Evolutionary conservation across 2,113 vertebrate species (phyloP), one percentile per base, ranked within the genome.

Genomic region (Mungos mungo): DNA sequence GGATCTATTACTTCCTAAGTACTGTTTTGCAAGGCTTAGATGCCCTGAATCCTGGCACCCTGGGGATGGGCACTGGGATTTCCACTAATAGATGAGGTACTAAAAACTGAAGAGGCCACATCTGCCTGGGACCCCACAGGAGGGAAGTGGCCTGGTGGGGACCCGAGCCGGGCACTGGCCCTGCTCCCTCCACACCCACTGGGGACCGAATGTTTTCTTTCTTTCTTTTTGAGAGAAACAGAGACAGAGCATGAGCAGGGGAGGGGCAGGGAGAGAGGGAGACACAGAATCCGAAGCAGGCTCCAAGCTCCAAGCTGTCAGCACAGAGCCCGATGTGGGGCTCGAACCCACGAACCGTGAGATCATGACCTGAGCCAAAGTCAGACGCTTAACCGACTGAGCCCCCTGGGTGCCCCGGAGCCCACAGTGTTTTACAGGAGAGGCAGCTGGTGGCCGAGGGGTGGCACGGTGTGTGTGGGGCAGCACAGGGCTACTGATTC

Each of bases 401-500:
- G 57, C 21, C 21, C 7, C 57, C 57, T 2, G 1, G 57, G 57
- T 3, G 7, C 57, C 57, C 57, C 21, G 57, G 38, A 77, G 38
- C 15, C 38, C 31, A 27, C 45, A 13, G 14, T 14, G 21, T 57
- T 21, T 74, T 27, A 74, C 1, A 60, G n/a, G 31, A 93, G 76
- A 76, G 68, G 38, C 29, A n/a, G 79, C 52, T 65, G 57, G 81
- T 25, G 45, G 52, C 60, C 1, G 1, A 19, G 16, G 41, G 47
- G 41, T 35, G 16, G 69, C 21, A 88, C 80, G n/a, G 45, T 3
- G 50, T 1, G 50, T 13, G 50, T 10, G 79, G 41, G 45, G 13
- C 38, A 47, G 7, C 31, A 13, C 5, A 0, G 15, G 83, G 76
- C 1, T 3, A 13, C 33, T 11, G 3, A n/a, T 25, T n/a, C 18